These are phyloP conservation scores for Gorsachius goisagi DNA, from an alignment of 2,113 vertebrate species.

Conservation along the genomic window DNA sequence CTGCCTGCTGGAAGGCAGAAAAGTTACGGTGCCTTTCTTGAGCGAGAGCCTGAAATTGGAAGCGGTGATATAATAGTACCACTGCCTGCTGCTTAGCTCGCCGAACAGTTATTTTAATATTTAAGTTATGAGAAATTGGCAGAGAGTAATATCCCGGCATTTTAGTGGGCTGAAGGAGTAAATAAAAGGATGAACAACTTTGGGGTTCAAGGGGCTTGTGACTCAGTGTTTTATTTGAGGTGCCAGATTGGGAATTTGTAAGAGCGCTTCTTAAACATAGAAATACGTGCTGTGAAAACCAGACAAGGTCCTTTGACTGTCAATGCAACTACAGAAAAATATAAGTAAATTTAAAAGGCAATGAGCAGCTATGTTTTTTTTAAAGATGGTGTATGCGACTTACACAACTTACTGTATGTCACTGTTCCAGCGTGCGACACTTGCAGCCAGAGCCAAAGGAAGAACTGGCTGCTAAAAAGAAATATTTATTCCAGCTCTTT, in stretches of 20 bases:
- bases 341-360: background rate
- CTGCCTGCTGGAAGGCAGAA: background rate
- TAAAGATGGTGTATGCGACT: background rate
- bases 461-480: background rate
- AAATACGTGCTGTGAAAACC: conserved; percentile 33
- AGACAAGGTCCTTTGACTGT: background rate
- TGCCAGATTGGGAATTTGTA: background rate
- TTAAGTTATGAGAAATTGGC: background rate
- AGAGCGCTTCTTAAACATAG: background rate
- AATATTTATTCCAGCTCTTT: background rate
- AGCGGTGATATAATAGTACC: background rate
- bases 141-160: background rate
- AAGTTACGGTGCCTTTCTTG: conserved; percentile 22
- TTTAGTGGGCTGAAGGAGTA: background rate
- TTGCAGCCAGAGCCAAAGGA: background rate
- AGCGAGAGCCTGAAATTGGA: conserved; percentile 19
- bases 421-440: fast-evolving
- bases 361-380: background rate
- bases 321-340: background rate
- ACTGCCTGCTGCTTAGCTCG: background rate
- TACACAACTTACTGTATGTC: background rate
- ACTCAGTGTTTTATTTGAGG: conserved; percentile 27
- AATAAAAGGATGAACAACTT: conserved; percentile 4
- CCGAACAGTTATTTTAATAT: background rate
- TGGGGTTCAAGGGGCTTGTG: background rate